Conservation (phyloP, 2,113 vertebrate genomes). For the Theristicus caerulescens region DNA sequence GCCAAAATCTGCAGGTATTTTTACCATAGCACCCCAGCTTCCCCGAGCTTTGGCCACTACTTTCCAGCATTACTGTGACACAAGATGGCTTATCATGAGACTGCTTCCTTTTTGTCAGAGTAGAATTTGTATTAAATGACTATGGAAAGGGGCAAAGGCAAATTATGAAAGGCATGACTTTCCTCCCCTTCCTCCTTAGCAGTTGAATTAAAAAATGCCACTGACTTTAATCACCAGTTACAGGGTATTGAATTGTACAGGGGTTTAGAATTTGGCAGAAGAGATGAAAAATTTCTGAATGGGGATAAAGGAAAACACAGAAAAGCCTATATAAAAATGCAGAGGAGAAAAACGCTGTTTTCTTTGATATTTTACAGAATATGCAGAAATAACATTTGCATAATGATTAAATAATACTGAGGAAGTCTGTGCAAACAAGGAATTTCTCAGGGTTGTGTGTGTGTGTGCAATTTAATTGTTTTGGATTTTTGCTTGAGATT, state of each 20-base stretch:
- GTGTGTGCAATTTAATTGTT: constrained; percentile 56
- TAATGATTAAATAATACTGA: constrained; percentile 67
- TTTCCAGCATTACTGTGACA: neutral
- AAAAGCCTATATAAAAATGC: constrained; percentile 26
- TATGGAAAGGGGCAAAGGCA: neutral
- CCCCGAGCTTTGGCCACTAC: neutral
- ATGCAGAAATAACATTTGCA: constrained; percentile 63
- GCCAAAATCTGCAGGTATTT: neutral
- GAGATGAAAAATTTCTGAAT: constrained; percentile 31
- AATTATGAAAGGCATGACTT: neutral
- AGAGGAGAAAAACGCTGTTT: neutral
- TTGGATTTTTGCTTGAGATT: constrained; percentile 42
- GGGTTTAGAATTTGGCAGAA: neutral
- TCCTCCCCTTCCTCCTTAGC: neutral
- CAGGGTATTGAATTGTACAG: neutral
- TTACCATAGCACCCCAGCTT: neutral
- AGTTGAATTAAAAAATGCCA: neutral
- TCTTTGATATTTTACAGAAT: constrained; percentile 21
- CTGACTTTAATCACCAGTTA: constrained; percentile 25
- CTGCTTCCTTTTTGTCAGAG: neutral
- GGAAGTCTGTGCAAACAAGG: constrained; percentile 62
- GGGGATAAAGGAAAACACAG: constrained; percentile 47
- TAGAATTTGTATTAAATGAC: neutral
- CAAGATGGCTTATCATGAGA: neutral
- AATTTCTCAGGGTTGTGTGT: constrained; percentile 61